Percentiles rank a stretch among this genome's conserved stretches.
Conservation (phyloP, 1,140 invertebrate genomes). For the Teleopsis dalmanni region DNA sequence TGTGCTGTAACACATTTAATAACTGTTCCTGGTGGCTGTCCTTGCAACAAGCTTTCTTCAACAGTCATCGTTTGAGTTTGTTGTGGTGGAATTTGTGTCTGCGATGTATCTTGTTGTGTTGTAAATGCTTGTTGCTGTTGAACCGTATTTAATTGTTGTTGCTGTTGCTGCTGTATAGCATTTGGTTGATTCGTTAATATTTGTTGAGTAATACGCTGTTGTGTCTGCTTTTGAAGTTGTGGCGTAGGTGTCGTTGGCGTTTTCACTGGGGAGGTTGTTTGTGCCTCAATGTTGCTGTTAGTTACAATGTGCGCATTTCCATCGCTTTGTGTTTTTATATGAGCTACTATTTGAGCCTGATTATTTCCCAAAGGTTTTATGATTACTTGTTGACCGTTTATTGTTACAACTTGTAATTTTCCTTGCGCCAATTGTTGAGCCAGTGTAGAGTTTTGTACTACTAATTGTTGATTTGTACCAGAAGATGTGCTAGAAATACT, state of each 20-base stretch:
- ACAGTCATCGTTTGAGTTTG: slow-evolving; percentile 47
- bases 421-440: slow-evolving; percentile 69
- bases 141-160: slow-evolving; percentile 18
- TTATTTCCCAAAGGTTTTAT: slow-evolving; percentile 65
- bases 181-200: slow-evolving; percentile 11
- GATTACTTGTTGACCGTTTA: slow-evolving; percentile 73
- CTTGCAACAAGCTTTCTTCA: slow-evolving; percentile 62
- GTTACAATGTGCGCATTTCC: slow-evolving; percentile 40
- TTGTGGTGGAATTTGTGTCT: slow-evolving; percentile 13
- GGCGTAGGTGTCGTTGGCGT: slow-evolving; percentile 12
- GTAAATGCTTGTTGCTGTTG: slow-evolving; percentile 23
- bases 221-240: slow-evolving; percentile 28
- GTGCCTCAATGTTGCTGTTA: slow-evolving; percentile 27
- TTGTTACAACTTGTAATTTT: slow-evolving; percentile 72
- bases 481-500: slow-evolving; percentile 19
- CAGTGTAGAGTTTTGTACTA: slow-evolving; percentile 65
- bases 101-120: slow-evolving; percentile 17
- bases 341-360: slow-evolving; percentile 61
- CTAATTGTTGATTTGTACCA: slow-evolving; percentile 52
- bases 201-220: slow-evolving; percentile 25
- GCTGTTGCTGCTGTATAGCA: slow-evolving; percentile 24
- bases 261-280: slow-evolving; percentile 25
- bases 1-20: slow-evolving; percentile 79
- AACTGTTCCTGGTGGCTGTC: slow-evolving; percentile 73
- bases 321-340: slow-evolving; percentile 50